Percentiles rank a stretch among this genome's conserved stretches.
phyloP scores from a whole-genome alignment of 2,797 vertebrate species.

The Apodemus agrarius region DNA sequence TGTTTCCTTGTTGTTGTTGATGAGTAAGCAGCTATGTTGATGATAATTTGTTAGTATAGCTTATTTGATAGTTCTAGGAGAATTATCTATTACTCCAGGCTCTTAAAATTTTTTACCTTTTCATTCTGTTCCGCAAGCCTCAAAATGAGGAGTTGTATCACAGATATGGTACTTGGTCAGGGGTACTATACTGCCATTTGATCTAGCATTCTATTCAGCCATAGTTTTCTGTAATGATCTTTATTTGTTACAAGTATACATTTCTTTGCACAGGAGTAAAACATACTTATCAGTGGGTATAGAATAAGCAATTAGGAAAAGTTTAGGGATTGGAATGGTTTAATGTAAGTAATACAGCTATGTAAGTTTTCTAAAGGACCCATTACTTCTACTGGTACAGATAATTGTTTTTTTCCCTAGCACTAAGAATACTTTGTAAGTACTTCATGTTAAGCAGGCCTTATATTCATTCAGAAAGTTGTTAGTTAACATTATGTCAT shows the following conservation, averaged over 20 bases:
- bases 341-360: not conserved
- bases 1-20: not conserved
- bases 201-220: not conserved
- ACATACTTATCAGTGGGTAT: too few relatives aligned
- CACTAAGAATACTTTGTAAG: not conserved
- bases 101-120: not conserved
- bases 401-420: not conserved
- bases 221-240: not conserved
- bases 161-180: not conserved
- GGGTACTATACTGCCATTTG: not conserved
- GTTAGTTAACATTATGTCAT: not conserved
- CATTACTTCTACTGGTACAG: not conserved
- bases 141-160: not conserved
- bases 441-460: not conserved
- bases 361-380: not conserved
- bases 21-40: not conserved
- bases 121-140: not conserved
- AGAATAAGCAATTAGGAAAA: not conserved
- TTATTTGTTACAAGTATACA: not conserved
- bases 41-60: not conserved
- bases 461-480: not conserved
- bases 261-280: not conserved
- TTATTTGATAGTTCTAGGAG: not conserved
- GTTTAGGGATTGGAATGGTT: not conserved
- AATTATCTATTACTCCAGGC: not conserved